Base-by-base conservation (phyloP, 2,797 vertebrate species). In the Hafferia zeledoni region DNA sequence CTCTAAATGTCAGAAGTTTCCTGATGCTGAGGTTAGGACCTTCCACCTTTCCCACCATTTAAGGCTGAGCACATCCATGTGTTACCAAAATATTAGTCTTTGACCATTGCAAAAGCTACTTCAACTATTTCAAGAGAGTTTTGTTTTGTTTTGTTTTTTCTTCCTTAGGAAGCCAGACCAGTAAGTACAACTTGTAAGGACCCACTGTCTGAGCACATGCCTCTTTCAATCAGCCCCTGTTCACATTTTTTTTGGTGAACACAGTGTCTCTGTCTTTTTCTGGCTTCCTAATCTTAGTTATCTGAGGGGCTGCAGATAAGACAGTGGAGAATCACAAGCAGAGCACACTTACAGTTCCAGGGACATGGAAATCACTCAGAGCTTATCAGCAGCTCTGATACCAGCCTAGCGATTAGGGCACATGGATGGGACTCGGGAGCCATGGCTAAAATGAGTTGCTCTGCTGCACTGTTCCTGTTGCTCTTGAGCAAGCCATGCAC, bases 1-100 rank as follows among this genome's bases (percentile, higher is more conserved):
- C 76, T 77, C 94, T 94, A 94, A 95, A 96, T 84, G 88, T 92
- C 80, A 94, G 72, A 95, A 94, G 84, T 96, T 96, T 96, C 80
- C 87, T 94, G 76, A 86, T 77, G 83, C 49, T 1, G 27, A 61
- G 91, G 94, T 93, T 96, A 94, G 77, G 88, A 67, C 63, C 70
- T 94, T 94, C 89, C 77, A 91, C 85, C 67, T 94, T 93, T 97
- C 85, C 93, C 91, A 94, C 91, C 82, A 91, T 69, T 91, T 92
- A 91, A 77, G 52, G 74, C 86, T 55, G 41, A 83, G 79, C 35
- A 75, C 46, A 65, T 46, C 44, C 81, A 61, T 7, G n/a, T 75
- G 65, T 75, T 90, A 89, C 31, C 72, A 94, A 94, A 94, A 88
- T 75, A 59, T 59, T 55, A 53, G 44, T 79, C 67, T 86, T 88